These are phyloP conservation scores for Tachycineta bicolor DNA, from an alignment of 2,113 vertebrate genomes.

Conservation along the genomic window DNA sequence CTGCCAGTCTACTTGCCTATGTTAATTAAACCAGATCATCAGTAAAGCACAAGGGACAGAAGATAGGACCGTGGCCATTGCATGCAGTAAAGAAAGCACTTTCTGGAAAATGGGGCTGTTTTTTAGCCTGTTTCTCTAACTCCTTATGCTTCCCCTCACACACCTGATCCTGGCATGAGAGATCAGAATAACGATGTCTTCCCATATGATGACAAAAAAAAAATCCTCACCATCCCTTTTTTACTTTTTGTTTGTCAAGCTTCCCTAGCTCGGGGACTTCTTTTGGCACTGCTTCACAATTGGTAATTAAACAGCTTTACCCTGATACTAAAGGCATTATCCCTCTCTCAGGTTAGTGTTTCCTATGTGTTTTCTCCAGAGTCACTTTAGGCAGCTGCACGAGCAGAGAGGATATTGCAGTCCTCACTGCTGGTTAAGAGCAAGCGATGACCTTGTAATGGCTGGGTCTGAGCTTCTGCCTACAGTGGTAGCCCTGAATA, in stretches of 20 bases:
- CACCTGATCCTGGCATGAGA: neutral
- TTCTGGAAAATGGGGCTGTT: neutral
- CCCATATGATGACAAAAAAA: neutral
- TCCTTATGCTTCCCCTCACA: neutral
- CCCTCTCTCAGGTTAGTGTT: neutral
- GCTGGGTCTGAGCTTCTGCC: neutral
- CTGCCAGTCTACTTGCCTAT: neutral
- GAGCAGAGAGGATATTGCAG: neutral
- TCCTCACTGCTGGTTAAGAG: neutral
- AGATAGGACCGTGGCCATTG: neutral
- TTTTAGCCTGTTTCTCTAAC: neutral
- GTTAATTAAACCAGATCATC: neutral
- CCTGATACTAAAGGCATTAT: neutral
- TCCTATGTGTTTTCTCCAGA: neutral
- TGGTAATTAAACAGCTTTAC: neutral
- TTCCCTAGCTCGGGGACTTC: neutral
- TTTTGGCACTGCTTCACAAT: neutral
- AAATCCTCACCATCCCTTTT: neutral
- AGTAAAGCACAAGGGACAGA: neutral
- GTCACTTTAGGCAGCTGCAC: neutral
- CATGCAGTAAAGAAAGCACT: neutral
- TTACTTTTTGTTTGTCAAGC: neutral
- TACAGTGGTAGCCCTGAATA: neutral
- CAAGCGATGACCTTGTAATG: accelerated
- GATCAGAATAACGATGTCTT: neutral